These are phyloP conservation scores for Merodon equestris DNA, from an alignment of 2,888 invertebrate genomes.

Conservation along the genomic window DNA sequence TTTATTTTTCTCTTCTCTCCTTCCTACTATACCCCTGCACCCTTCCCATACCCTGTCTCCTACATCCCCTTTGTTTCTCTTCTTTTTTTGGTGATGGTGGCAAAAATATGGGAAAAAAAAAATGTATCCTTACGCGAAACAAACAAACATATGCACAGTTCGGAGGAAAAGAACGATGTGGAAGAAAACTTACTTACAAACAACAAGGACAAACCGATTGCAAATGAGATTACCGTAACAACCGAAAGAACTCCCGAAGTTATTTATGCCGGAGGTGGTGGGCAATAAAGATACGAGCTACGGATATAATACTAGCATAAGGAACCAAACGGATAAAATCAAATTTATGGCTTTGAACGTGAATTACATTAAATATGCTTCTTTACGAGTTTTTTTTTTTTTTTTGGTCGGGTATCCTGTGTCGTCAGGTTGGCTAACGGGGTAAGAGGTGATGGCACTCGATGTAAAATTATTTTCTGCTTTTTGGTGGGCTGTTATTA, in stretches of 20 bases:
- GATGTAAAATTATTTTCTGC: no score
- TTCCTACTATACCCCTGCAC: no score
- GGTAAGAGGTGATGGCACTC: conserved; percentile 18
- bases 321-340: neutral
- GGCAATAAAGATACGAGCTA: conserved; percentile 37
- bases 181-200: conserved; percentile 48
- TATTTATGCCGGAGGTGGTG: conserved; percentile 60
- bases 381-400: no score
- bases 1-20: conserved; percentile 15
- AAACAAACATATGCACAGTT: conserved; percentile 4
- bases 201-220: conserved; percentile 37
- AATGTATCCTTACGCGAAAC: neutral
- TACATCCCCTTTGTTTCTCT: neutral
- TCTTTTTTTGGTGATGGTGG: conserved; percentile 49
- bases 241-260: conserved; percentile 63
- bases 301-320: conserved; percentile 1
- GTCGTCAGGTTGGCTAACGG: neutral
- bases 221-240: conserved; percentile 61
- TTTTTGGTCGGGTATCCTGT: no score
- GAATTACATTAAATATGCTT: no score
- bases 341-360: no score
- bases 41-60: no score
- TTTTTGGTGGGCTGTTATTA: no score
- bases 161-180: conserved; percentile 39
- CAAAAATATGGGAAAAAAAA: conserved; percentile 23